phyloP scores from a whole-genome alignment of 2,888 invertebrate genomes.

The Calliphora vomitoria region DNA sequence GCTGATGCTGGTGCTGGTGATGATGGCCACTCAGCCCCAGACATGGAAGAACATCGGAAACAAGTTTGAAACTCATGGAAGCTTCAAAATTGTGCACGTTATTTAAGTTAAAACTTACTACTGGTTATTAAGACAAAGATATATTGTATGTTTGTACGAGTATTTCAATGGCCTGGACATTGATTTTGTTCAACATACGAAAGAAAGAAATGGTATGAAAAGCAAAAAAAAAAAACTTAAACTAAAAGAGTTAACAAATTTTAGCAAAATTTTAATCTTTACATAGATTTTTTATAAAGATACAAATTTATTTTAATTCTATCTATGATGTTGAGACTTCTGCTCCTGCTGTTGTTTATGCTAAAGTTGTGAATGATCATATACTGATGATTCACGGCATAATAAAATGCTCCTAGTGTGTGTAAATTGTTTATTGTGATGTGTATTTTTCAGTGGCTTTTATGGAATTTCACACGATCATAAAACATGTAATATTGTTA shows the following conservation, averaged over 20 bases:
- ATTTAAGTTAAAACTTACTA: conserved; percentile 80
- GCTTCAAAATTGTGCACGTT: conserved; percentile 81
- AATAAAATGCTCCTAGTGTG: background rate
- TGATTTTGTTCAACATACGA: conserved; percentile 41
- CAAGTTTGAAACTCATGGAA: conserved; percentile 79
- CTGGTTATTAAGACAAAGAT: conserved; percentile 71
- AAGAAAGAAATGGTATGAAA: conserved; percentile 27
- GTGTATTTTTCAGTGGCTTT: conserved; percentile 74
- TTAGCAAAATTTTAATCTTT: conserved; percentile 68
- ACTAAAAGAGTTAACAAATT: conserved; percentile 70
- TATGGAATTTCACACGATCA: conserved; percentile 81
- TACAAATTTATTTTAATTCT: conserved; percentile 69
- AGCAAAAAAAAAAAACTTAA: conserved; percentile 9
- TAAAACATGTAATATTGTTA: conserved; percentile 76
- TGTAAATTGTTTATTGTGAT: background rate
- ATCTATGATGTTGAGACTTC: conserved; percentile 46
- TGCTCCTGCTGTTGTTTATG: background rate
- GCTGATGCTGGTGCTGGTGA: background rate
- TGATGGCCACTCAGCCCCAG: conserved; percentile 41
- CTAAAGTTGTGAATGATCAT: background rate
- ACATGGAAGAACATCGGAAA: conserved; percentile 43
- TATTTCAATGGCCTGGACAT: conserved; percentile 45
- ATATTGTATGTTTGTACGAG: background rate
- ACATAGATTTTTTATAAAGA: conserved; percentile 62
- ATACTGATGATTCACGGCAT: background rate